Conservation (phyloP, 2,888 invertebrate species). For the Ophion ventricosus region DNA sequence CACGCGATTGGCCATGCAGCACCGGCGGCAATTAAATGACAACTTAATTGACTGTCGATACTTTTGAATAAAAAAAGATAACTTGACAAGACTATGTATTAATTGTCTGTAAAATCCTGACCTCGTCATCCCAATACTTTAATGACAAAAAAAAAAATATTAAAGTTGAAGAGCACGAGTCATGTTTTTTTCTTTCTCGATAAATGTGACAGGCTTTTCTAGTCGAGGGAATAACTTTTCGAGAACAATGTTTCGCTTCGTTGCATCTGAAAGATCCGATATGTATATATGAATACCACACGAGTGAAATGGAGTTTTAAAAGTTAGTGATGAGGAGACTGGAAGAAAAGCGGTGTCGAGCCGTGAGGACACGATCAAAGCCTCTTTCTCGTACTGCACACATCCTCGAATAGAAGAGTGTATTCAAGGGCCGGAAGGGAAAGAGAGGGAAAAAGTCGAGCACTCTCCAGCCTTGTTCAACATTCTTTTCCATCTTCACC, state of each 20-base stretch:
- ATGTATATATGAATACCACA: background rate
- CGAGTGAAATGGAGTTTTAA: background rate
- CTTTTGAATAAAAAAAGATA: too few species aligned
- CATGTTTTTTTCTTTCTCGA: background rate
- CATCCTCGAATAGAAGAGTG: slow-evolving; percentile 51
- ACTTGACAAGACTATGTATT: too few species aligned
- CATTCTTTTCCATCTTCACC: slow-evolving; percentile 8
- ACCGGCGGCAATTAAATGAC: too few species aligned
- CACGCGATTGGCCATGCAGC: too few species aligned
- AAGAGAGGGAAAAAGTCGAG: slow-evolving; percentile 61
- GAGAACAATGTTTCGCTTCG: background rate
- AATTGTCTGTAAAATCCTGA: too few species aligned
- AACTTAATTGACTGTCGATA: too few species aligned
- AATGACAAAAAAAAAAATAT: too few species aligned
- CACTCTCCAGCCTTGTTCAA: slow-evolving; percentile 27
- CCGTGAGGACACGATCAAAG: slow-evolving; percentile 69
- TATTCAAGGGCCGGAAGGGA: slow-evolving; percentile 11
- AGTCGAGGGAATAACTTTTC: background rate
- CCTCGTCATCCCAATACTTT: too few species aligned
- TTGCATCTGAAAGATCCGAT: background rate
- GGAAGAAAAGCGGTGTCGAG: slow-evolving; percentile 65
- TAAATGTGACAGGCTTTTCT: background rate
- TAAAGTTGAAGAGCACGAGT: background rate
- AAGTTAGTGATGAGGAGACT: slow-evolving; percentile 49
- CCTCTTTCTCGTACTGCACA: slow-evolving; percentile 53